Evolutionary conservation across 2,797 vertebrate species (phyloP).

Genomic region (Chelon auratus): DNA sequence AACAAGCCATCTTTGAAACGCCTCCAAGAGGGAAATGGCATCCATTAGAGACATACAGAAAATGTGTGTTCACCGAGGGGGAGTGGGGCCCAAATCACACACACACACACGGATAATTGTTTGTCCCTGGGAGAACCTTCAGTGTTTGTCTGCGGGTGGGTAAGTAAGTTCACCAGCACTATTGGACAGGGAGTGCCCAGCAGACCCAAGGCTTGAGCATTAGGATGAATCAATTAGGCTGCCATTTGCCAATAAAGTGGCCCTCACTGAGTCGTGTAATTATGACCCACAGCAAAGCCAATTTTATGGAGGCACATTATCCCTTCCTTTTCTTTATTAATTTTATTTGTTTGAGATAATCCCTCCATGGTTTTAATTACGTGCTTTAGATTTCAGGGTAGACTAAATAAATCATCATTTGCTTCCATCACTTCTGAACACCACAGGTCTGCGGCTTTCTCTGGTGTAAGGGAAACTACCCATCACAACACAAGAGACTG

Average conservation of each 20-base stretch:
- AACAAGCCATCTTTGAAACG: slow-evolving; percentile 79
- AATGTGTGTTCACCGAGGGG: slow-evolving; percentile 44
- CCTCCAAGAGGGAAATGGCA: slow-evolving; percentile 77
- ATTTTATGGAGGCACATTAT: slow-evolving; percentile 76
- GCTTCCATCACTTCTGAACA: slow-evolving; percentile 48
- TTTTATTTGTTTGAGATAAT: slow-evolving; percentile 85
- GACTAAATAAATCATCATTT: slow-evolving; percentile 78
- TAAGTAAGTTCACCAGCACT: slow-evolving; percentile 74
- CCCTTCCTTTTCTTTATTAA: slow-evolving; percentile 76
- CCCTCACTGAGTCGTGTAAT: slow-evolving; percentile 85
- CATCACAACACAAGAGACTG: slow-evolving; percentile 1
- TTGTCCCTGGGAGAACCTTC: slow-evolving; percentile 74
- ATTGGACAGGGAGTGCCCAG: slow-evolving; percentile 71
- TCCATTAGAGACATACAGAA: slow-evolving; percentile 77
- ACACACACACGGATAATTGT: slow-evolving; percentile 72
- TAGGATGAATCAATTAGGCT: slow-evolving; percentile 86
- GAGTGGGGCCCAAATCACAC: slow-evolving; percentile 43
- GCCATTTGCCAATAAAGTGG: slow-evolving; percentile 83
- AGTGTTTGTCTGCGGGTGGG: slow-evolving; percentile 76
- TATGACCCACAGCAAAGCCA: slow-evolving; percentile 84
- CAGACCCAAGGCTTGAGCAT: slow-evolving; percentile 80
- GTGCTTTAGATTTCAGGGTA: slow-evolving; percentile 74
- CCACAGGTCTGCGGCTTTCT: slow-evolving; percentile 34
- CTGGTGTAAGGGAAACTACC: not conserved
- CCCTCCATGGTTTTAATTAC: slow-evolving; percentile 82